Conservation (phyloP, 2,888 invertebrate species). For the Diabrotica balteata region DNA sequence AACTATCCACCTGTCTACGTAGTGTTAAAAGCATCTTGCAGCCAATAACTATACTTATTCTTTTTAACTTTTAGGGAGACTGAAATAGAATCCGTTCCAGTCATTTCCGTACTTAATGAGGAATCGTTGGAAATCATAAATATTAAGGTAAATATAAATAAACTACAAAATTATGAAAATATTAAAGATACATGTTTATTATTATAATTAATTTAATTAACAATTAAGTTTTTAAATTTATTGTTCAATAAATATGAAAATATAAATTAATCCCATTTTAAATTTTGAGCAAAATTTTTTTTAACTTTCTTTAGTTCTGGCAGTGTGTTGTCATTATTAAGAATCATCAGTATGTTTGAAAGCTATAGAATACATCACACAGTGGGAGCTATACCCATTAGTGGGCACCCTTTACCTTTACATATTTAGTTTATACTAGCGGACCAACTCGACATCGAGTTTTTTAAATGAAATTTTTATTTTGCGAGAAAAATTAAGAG, state of each 20-base stretch:
- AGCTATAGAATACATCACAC: no score
- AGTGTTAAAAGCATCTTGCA: constrained; percentile 6
- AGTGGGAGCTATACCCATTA: no score
- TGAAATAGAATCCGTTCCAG: constrained; percentile 53
- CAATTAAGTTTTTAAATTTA: background rate
- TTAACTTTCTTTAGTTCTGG: no score
- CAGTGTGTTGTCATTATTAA: no score
- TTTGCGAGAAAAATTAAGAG: no score
- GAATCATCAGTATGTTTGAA: no score
- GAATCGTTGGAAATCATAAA: constrained; percentile 67
- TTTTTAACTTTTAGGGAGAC: constrained; percentile 54
- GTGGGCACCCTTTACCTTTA: no score
- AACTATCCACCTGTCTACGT: constrained; percentile 28
- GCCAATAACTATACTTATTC: constrained; percentile 5
- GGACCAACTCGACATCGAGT: no score
- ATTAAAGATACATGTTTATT: background rate
- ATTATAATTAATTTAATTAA: background rate
- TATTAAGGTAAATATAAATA: constrained; percentile 62
- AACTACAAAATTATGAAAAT: no score
- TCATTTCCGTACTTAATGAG: constrained; percentile 62
- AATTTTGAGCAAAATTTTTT: background rate
- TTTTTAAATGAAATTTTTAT: no score
- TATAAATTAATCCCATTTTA: background rate
- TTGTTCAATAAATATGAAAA: background rate
- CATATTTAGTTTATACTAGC: no score